Conservation (phyloP, 2,113 vertebrate genomes). For the Varanus salvator region DNA sequence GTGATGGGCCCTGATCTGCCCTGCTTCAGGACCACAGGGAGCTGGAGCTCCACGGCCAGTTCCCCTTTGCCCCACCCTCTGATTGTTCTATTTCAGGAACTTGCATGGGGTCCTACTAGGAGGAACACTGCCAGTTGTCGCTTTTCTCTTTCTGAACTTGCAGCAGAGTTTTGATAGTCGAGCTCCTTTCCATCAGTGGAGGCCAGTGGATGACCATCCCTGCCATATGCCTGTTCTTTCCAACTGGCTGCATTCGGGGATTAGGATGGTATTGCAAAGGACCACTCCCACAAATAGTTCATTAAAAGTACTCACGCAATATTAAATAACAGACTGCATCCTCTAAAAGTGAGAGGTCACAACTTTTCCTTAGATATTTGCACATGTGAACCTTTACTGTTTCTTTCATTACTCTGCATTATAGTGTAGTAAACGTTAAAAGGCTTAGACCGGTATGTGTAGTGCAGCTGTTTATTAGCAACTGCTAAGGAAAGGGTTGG, state of each 20-base stretch:
- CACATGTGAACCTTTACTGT: not conserved
- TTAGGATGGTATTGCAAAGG: not conserved
- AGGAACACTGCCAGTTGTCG: too few relatives aligned
- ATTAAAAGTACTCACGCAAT: not conserved
- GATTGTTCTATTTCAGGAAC: too few relatives aligned
- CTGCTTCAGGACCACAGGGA: too few relatives aligned
- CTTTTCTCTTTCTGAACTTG: too few relatives aligned
- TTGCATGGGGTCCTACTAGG: too few relatives aligned
- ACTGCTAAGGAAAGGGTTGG: constrained; percentile 59
- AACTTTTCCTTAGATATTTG: constrained; percentile 3
- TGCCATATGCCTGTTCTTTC: not conserved
- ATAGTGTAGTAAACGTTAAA: constrained; percentile 46
- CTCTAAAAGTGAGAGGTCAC: constrained; percentile 4
- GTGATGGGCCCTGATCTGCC: too few relatives aligned
- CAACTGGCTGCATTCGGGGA: not conserved
- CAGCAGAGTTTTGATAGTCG: too few relatives aligned
- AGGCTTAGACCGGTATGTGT: constrained; percentile 18
- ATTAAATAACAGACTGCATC: constrained; percentile 7
- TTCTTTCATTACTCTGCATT: constrained; percentile 3
- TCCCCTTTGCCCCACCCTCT: too few relatives aligned
- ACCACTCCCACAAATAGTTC: not conserved
- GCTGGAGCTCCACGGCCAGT: too few relatives aligned
- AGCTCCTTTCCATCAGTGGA: not conserved
- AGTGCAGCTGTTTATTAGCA: constrained; percentile 71
- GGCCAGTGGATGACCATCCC: not conserved